These are phyloP conservation scores for Halictus rubicundus DNA, from an alignment of 1,140 invertebrate species.

Conservation along the genomic window DNA sequence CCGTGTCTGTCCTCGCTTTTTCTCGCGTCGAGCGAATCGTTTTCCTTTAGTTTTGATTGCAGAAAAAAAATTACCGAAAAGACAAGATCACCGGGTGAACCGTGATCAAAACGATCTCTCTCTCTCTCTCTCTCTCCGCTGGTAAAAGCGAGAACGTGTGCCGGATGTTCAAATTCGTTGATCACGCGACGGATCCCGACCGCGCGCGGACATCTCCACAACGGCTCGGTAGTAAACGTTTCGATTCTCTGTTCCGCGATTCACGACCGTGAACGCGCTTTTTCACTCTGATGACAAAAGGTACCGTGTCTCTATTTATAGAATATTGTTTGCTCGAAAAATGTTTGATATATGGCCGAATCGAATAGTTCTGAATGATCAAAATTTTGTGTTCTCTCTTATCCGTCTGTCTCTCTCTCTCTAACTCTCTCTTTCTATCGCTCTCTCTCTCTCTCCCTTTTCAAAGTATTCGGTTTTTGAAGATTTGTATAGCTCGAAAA, in stretches of 20 bases:
- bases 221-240: neutral
- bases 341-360: constrained; percentile 14
- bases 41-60: constrained; percentile 2
- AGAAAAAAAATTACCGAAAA: neutral
- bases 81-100: constrained; percentile 8
- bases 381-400: too few species aligned
- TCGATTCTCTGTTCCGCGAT: neutral
- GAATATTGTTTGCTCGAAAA: neutral
- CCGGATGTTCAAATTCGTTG: too few species aligned
- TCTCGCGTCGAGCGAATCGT: constrained; percentile 16
- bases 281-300: neutral
- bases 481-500: neutral
- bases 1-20: neutral
- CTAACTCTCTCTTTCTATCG: neutral
- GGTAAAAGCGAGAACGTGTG: too few species aligned
- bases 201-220: neutral
- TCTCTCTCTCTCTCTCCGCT: constrained; percentile 38
- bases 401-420: neutral
- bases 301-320: neutral
- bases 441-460: too few species aligned
- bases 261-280: neutral
- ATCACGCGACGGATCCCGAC: too few species aligned
- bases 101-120: constrained; percentile 16
- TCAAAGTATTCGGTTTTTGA: too few species aligned
- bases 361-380: constrained; percentile 37